Evolutionary conservation across 2,797 vertebrate genomes (phyloP).

Genomic region (Oryzias dopingdopingensis): DNA sequence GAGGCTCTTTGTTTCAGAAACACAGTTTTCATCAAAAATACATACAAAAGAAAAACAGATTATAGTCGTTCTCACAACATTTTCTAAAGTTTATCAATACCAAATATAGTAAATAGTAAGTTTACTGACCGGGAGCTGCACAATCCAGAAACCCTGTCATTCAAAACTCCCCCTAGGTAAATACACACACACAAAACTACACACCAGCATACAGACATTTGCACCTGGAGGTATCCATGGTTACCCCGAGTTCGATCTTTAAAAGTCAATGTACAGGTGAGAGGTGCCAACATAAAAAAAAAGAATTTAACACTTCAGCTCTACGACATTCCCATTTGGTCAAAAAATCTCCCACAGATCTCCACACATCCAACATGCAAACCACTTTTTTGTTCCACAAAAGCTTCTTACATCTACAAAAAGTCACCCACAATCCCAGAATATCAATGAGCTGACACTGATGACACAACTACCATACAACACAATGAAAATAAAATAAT

Average conservation of each 20-base stretch:
- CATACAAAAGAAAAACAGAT: slow-evolving; percentile 55
- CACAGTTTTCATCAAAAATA: slow-evolving; percentile 46
- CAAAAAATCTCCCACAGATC: slow-evolving; percentile 45
- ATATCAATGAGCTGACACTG: slow-evolving; percentile 38
- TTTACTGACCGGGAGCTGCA: slow-evolving; percentile 62
- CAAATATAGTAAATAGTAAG: slow-evolving; percentile 50
- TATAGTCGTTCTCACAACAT: slow-evolving; percentile 78
- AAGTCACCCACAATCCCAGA: slow-evolving; percentile 49
- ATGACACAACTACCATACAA: slow-evolving; percentile 52
- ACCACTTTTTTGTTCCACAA: slow-evolving; percentile 61
- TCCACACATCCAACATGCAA: slow-evolving; percentile 14
- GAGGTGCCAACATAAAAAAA: slow-evolving; percentile 34
- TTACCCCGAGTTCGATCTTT: slow-evolving; percentile 56
- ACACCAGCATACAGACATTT: slow-evolving; percentile 29
- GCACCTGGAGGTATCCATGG: slow-evolving; percentile 64
- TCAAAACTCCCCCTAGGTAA: slow-evolving; percentile 30
- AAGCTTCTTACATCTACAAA: slow-evolving; percentile 53
- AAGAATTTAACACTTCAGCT: slow-evolving; percentile 20
- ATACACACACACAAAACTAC: slow-evolving; percentile 26
- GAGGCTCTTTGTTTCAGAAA: slow-evolving; percentile 67
- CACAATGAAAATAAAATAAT: slow-evolving; percentile 27
- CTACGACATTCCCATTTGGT: slow-evolving; percentile 26
- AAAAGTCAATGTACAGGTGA: slow-evolving; percentile 48
- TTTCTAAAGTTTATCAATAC: slow-evolving; percentile 55
- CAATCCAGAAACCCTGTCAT: slow-evolving; percentile 26